Evolutionary conservation across 2,888 invertebrate species (phyloP).

Genomic region (Rhopalosiphum nymphaeae): DNA sequence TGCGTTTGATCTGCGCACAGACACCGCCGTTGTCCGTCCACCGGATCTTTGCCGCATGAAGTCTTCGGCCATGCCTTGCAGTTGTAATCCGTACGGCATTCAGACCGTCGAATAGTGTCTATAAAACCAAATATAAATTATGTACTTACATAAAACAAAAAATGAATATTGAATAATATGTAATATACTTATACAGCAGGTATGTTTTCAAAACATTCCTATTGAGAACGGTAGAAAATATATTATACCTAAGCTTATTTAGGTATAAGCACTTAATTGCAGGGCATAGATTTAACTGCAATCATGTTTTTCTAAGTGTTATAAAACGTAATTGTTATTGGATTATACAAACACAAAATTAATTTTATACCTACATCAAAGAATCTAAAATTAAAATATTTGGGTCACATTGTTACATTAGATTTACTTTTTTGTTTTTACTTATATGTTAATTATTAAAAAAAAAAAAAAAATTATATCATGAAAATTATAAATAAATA

Average conservation of each 20-base stretch:
- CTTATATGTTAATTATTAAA: too few species aligned
- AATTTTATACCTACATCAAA: neutral
- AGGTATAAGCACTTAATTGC: neutral
- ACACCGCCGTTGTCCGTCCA: conserved; percentile 76
- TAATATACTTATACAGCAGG: neutral
- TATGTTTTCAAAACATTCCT: neutral
- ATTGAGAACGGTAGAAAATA: neutral
- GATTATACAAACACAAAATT: neutral
- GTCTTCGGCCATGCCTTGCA: conserved; percentile 46
- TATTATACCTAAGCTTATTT: neutral
- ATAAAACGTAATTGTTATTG: neutral
- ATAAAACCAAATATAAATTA: neutral
- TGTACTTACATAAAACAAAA: neutral
- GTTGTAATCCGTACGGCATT: conserved; percentile 24
- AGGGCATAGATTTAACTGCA: neutral
- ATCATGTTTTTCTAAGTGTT: neutral
- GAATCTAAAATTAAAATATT: neutral
- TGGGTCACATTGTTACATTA: neutral
- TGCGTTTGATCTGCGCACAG: conserved; percentile 79
- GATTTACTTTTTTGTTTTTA: too few species aligned
- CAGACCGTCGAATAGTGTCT: neutral
- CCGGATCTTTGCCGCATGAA: conserved; percentile 51
- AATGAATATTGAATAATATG: neutral
- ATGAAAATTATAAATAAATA: too few species aligned
- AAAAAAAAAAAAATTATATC: too few species aligned